A percentile compares a stretch with the other conserved stretches of the same genome.
phyloP scores from a whole-genome alignment of 2,797 vertebrate genomes.

The Helicolenus hilgendorfi region DNA sequence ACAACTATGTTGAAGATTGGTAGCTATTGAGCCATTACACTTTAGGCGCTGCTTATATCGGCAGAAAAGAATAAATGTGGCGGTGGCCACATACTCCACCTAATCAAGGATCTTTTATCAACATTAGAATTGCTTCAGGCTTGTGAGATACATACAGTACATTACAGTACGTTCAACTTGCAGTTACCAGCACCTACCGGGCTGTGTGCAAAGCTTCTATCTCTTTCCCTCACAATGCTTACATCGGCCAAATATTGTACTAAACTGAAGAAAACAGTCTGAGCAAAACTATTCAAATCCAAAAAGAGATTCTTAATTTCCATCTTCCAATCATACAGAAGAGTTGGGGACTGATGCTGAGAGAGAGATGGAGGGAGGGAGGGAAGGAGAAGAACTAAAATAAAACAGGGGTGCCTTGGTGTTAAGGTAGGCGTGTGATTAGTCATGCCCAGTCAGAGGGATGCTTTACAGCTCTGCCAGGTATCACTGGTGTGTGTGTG shows the following conservation, averaged over 20 bases:
- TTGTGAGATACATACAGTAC: neutral
- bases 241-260: neutral
- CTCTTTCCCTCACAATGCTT: neutral
- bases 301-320: neutral
- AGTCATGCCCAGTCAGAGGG: conserved; percentile 37
- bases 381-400: neutral
- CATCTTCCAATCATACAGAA: neutral
- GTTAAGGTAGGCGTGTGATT: conserved; percentile 22
- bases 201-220: neutral
- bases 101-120: neutral
- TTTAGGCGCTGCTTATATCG: neutral
- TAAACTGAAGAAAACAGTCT: neutral
- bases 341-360: neutral
- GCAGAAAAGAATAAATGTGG: neutral
- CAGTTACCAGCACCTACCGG: neutral
- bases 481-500: neutral
- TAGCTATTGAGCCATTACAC: neutral
- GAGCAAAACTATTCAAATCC: neutral
- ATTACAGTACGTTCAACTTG: neutral
- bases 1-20: neutral
- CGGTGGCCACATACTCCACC: neutral
- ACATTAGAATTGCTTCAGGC: neutral
- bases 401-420: neutral
- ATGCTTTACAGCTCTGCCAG: conserved; percentile 30
- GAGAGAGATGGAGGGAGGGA: neutral